Base-by-base conservation (phyloP, 2,888 invertebrate species). In the Aphrophora alni region DNA sequence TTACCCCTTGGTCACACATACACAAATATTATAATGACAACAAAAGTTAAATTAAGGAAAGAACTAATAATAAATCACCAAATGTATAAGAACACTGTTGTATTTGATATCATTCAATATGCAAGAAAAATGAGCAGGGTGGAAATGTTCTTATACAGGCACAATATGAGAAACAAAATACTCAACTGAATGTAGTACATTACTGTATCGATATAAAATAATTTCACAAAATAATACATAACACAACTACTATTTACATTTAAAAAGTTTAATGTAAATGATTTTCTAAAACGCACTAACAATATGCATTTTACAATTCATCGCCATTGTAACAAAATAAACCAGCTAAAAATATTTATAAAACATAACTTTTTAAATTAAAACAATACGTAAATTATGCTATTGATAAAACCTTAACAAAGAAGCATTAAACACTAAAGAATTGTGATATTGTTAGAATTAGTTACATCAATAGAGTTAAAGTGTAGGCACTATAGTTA, bases 201-300 rank as follows among this genome's bases (percentile, higher is more conserved):
- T n/a, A n/a, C 12, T 59, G 59, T 59, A 59, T 59, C 59, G 59
- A 59, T 59, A 59, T 59, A 59, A 59, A 59, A 59, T 59, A 59
- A 59, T 59, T 59, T 59, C 59, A 59, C 59, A 59, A 59, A 59
- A 59, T 59, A 59, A 21, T 59, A 59, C 59, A 59, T 59, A 59
- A 59, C 59, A 59, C 59, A 21, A 59, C 59, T n/a, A n/a, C n/a
- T 59, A 59, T 59, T 59, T 59, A 59, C 59, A 59, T 21, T 59
- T 59, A 59, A 59, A 59, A 59, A 21, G 59, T 59, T 59, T 21
- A 59, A 59, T 21, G n/a, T 59, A 21, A 59, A 59, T 59, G 59
- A 59, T 21, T 59, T 59, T 59, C 59, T 59, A 59, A 59, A 59
- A 59, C 59, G 21, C 59, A 59, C 59, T n/a, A 59, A 21, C 59